Evolutionary conservation across 2,888 invertebrate species (phyloP).

Genomic region (Leucoma salicis): DNA sequence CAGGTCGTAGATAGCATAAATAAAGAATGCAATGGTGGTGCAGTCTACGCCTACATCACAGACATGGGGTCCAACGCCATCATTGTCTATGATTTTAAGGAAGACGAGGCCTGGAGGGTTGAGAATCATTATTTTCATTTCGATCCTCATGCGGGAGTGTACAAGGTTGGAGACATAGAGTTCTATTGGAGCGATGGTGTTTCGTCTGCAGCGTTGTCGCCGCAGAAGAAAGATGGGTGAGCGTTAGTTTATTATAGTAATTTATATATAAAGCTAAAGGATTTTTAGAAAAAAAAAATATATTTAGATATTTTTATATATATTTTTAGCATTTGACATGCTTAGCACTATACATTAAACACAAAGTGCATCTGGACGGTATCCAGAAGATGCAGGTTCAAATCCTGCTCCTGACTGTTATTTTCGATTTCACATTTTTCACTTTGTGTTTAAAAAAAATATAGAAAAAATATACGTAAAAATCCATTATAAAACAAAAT

Average conservation of each 20-base stretch:
- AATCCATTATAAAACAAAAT: no score
- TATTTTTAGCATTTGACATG: no score
- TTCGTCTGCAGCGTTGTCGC: constrained; percentile 86
- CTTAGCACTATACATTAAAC: no score
- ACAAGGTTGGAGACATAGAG: constrained; percentile 87
- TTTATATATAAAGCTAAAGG: not conserved
- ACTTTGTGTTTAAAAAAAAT: no score
- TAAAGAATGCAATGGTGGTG: constrained; percentile 13
- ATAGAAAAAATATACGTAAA: no score
- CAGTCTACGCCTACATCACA: constrained; percentile 86
- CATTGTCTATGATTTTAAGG: constrained; percentile 86
- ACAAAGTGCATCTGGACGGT: no score
- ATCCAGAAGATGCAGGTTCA: no score
- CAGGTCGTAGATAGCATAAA: constrained; percentile 85
- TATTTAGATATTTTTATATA: no score
- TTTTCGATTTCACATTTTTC: no score
- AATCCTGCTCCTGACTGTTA: no score
- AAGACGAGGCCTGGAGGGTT: constrained; percentile 87
- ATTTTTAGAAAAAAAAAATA: no score
- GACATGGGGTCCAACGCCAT: constrained; percentile 88
- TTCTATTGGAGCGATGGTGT: constrained; percentile 92
- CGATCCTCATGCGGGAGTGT: constrained; percentile 87
- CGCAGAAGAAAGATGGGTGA: constrained; percentile 68
- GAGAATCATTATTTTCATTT: constrained; percentile 90
- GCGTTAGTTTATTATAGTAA: not conserved